Evolutionary conservation across 2,113 vertebrate species (phyloP), one percentile per base, ranked within the genome.

Genomic region (Alosa alosa): DNA sequence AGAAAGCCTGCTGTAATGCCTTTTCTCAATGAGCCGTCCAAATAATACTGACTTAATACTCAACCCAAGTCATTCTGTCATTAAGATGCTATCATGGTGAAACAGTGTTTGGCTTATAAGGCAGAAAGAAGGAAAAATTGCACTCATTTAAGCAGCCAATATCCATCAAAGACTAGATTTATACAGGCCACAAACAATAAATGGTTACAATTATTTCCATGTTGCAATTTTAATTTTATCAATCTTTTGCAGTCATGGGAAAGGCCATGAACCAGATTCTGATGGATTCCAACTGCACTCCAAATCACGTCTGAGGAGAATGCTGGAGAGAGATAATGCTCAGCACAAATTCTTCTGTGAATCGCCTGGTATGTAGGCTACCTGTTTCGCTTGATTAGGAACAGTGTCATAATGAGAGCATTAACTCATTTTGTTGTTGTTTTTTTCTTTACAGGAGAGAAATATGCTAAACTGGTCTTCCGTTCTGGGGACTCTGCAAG

Each of bases 401-500:
- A 8, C 18, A 41, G 13, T 86, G 1, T 55, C 4, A 36, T 78
- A 50, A 83, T 39, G 22, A 60, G 39, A 10, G 5, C 64, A 78
- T 18, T 78, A 15, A 41, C 15, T 78, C 31, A 13, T 78, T 78
- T 39, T 41, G 2, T 36, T 15, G 6, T 41, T 2, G 68, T 78
- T 68, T 11, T 47, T 45, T 3, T 39, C 55, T 25, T 92, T 92
- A 88, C 94, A 99, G 98, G 95, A 89, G 96, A 97, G 88, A 96
- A 86, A 92, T 97, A 97, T 84, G 97, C 97, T 82, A 97, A 98
- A 93, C 94, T 99, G 93, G 98, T 99, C 88, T 99, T 99, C 93
- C 97, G 98, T 94, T 99, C 98, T 86, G 98, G 97, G 92, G 98
- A 97, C 84, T 97, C 96, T 13, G 98, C 96, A 90, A 99, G 98